A percentile compares a stretch with the other conserved stretches of the same genome.
Conservation (phyloP, 2,888 invertebrate genomes). For the Magallana nippona region DNA sequence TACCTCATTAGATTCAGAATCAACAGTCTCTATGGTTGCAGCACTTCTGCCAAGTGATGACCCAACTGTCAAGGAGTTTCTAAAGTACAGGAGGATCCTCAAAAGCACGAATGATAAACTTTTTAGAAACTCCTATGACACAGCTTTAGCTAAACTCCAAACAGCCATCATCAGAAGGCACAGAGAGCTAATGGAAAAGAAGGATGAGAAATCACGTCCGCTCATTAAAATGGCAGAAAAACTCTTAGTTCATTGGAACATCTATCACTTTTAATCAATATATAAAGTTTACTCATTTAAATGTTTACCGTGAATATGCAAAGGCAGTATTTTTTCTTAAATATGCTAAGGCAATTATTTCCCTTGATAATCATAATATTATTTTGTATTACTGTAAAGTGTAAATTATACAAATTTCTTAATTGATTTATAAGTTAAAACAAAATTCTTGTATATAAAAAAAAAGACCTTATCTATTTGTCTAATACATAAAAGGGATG, state of each 20-base stretch:
- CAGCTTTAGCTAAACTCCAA: neutral
- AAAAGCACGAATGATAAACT: neutral
- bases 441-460: too few species aligned
- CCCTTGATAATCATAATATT: too few species aligned
- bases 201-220: neutral
- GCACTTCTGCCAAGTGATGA: constrained; percentile 1
- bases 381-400: too few species aligned
- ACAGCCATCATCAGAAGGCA: neutral
- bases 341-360: too few species aligned
- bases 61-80: neutral
- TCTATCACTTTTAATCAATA: constrained; percentile 3
- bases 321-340: too few species aligned
- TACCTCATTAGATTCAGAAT: neutral
- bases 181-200: neutral
- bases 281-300: too few species aligned
- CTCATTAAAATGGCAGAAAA: constrained; percentile 5
- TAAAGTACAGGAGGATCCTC: neutral
- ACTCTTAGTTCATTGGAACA: neutral
- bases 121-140: neutral
- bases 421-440: too few species aligned
- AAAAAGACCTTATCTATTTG: too few species aligned
- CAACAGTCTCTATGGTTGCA: constrained; percentile 1
- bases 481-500: too few species aligned
- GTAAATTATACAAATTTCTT: too few species aligned
- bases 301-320: too few species aligned